Evolutionary conservation across 2,797 vertebrate genomes (phyloP), one percentile per base, ranked within the genome.

Genomic region (Sarcoramphus papa): DNA sequence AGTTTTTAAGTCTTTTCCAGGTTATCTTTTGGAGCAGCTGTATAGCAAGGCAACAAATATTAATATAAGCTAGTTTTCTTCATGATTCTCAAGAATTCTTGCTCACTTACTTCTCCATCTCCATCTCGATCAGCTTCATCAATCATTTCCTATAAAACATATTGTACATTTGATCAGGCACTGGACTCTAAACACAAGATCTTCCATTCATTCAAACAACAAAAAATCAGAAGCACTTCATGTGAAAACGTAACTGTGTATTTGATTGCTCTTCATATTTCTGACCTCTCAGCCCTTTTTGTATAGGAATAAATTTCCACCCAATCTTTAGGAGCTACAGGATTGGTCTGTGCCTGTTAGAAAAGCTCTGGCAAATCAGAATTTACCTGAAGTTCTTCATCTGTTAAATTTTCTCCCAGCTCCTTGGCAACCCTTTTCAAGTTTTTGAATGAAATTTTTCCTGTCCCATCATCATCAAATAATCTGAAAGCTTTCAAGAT

Each of bases 41-140:
- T 69, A 90, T 4, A n/a, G 60, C 48, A 89, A 93, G 51, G 65
- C 57, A 95, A 89, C 22, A 77, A 10, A 51, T 70, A 89, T 59
- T 98, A 99, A 97, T 99, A 99, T 43, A 99, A 98, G 90, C 98
- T 98, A 30, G 99, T 99, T 97, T 99, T 99, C 97, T 99, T 99
- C 99, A 99, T 99, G 93, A 99, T 99, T 96, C 98, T 98, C 93
- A 99, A 96, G 97, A 99, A 99, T 93, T 99, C 99, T 97, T 99
- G 98, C 97, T 99, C 99, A 23, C 98, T 99, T 62, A 99, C 98
- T 98, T 99, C 99, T 23, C 99, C 99, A 62, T 99, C 99, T 40
- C 99, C 99, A n/a, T 99, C 99, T 93, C 97, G 96, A 93, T 99
- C 99, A 22, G 99, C 99, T 98, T 99, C 99, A 28, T 99, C 98